Percentiles rank a stretch among this genome's conserved stretches.
Conservation (phyloP, 2,797 vertebrate species). For the Karalla daura region DNA sequence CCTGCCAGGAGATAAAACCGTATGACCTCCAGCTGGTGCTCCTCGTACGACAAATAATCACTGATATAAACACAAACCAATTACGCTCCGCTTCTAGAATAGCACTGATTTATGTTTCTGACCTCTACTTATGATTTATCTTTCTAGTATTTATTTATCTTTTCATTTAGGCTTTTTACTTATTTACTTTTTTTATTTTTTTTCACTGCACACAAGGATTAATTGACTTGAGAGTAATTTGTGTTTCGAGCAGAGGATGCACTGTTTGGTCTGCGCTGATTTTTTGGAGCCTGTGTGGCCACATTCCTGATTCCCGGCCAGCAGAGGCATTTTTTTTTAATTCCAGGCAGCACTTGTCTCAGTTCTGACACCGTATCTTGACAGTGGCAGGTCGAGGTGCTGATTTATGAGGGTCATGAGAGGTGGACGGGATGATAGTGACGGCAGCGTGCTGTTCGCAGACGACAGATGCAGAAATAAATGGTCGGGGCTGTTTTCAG, state of each 20-base stretch:
- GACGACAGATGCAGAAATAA: slow-evolving; percentile 57
- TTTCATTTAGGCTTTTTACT: not conserved
- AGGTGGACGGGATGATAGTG: slow-evolving; percentile 27
- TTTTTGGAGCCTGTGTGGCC: not conserved
- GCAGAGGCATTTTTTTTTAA: slow-evolving; percentile 11
- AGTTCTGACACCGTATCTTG: slow-evolving; percentile 23
- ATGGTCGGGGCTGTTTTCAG: slow-evolving; percentile 49
- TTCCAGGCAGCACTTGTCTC: slow-evolving; percentile 15
- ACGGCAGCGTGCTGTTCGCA: slow-evolving; percentile 25
- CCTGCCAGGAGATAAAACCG: slow-evolving; percentile 20
- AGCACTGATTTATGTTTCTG: slow-evolving; percentile 18
- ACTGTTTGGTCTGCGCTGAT: not conserved
- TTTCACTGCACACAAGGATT: not conserved
- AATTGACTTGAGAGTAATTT: slow-evolving; percentile 3
- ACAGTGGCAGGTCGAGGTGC: slow-evolving; percentile 20
- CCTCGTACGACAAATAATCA: slow-evolving; percentile 36
- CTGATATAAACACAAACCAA: slow-evolving; percentile 44
- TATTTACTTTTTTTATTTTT: not conserved
- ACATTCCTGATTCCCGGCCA: slow-evolving; percentile 1
- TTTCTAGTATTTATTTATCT: not conserved
- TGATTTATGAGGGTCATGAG: slow-evolving; percentile 49
- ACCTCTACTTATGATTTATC: slow-evolving; percentile 8
- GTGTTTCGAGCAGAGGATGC: slow-evolving; percentile 1
- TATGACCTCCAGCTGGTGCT: slow-evolving; percentile 38
- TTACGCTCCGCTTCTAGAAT: not conserved